Evolutionary conservation across 2,888 invertebrate species (phyloP).

Genomic region (Epinotia nisella): DNA sequence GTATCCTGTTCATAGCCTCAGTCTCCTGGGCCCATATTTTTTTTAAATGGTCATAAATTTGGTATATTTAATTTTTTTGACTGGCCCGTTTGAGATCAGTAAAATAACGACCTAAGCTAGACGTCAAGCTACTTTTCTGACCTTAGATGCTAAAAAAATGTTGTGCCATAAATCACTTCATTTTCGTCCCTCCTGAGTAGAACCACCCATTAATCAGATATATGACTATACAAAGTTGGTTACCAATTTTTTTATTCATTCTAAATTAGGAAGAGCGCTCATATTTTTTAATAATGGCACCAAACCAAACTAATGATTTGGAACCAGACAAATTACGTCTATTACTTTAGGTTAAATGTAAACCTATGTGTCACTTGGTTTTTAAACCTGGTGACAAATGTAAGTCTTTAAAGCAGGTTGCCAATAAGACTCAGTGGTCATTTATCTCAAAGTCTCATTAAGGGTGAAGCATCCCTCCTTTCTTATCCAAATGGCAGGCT

Average conservation of each 20-base stretch:
- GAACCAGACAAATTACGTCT: not conserved
- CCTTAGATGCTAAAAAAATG: no score
- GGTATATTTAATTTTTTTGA: no score
- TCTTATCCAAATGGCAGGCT: not conserved
- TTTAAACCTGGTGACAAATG: slow-evolving; percentile 17
- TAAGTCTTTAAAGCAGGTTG: not conserved
- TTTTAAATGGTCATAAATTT: no score
- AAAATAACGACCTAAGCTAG: no score
- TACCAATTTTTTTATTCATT: not conserved
- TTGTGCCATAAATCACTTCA: no score
- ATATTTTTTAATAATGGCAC: not conserved
- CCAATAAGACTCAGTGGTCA: slow-evolving; percentile 12
- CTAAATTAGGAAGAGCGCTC: not conserved
- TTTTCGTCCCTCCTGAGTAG: no score
- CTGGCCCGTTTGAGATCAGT: no score
- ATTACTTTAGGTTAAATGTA: no score
- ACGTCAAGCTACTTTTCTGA: no score
- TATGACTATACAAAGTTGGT: slow-evolving; percentile 7
- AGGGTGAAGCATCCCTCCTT: not conserved
- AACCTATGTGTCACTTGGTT: not conserved
- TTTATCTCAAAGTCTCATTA: slow-evolving; percentile 12
- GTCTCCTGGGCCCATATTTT: no score
- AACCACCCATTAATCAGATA: slow-evolving; percentile 25
- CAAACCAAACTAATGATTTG: not conserved
- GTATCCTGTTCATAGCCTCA: no score